Evolutionary conservation across 37 sponge, comb jelly and placozoan species (phyloP).

Genomic region (Oscarella lobularis): DNA sequence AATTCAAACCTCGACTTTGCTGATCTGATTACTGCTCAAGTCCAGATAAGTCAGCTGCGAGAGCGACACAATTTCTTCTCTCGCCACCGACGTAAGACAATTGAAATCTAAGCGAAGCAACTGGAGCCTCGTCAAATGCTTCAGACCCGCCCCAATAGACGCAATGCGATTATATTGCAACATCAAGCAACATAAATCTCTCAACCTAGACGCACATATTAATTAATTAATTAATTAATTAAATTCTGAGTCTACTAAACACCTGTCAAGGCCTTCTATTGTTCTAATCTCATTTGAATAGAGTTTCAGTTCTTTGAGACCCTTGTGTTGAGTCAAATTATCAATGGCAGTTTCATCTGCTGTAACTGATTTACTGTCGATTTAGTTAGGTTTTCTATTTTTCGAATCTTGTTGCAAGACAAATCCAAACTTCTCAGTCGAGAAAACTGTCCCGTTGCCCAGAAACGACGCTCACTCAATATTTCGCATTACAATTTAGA

Average conservation of each 20-base stretch:
- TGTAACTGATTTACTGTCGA: no score
- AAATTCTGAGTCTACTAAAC: no score
- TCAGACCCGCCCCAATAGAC: background rate
- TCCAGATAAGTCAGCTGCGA: background rate
- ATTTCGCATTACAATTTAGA: no score
- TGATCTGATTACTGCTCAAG: background rate
- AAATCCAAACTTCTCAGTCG: background rate
- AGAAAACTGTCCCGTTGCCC: background rate
- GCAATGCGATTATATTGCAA: background rate
- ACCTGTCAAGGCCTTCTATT: background rate
- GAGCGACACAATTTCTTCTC: background rate
- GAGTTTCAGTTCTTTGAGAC: background rate
- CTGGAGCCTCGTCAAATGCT: background rate
- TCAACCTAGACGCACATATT: background rate
- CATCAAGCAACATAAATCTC: background rate
- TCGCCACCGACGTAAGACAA: background rate
- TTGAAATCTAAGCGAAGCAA: background rate
- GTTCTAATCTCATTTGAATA: background rate
- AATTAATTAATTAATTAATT: no score
- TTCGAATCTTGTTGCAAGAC: background rate
- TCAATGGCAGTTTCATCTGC: no score
- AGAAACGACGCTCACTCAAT: no score
- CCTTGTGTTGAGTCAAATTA: background rate
- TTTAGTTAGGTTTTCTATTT: background rate
- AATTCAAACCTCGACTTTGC: background rate